A percentile compares a stretch with the other conserved stretches of the same genome.
These are phyloP conservation scores for Cynocephalus volans DNA, from an alignment of 2,113 vertebrate genomes.

Conservation along the genomic window DNA sequence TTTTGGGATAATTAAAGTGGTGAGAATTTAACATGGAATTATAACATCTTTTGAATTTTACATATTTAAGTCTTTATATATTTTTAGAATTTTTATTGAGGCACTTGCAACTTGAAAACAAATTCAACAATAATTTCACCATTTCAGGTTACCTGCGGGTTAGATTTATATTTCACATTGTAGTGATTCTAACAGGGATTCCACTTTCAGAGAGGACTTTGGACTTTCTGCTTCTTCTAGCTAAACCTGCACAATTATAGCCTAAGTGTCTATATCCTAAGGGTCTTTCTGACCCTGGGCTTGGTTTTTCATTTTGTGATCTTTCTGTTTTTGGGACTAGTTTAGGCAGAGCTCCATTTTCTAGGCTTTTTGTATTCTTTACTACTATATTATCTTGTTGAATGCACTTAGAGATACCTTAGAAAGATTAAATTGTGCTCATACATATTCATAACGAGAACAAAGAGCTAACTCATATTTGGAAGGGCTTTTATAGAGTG, in stretches of 20 bases:
- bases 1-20: conserved; percentile 39
- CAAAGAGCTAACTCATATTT: background rate
- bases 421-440: conserved; percentile 22
- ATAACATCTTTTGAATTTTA: conserved; percentile 62
- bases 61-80: background rate
- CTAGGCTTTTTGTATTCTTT: background rate
- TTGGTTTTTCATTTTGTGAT: background rate
- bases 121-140: background rate
- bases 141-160: background rate
- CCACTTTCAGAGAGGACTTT: background rate
- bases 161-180: background rate
- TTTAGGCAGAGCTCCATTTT: background rate
- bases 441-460: conserved; percentile 15
- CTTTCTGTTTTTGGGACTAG: background rate
- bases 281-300: background rate
- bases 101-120: background rate
- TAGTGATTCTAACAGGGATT: background rate
- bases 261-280: background rate
- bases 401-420: conserved; percentile 15
- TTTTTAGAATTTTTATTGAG: background rate
- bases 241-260: background rate
- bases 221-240: background rate
- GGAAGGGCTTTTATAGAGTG: background rate
- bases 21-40: conserved; percentile 72
- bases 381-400: background rate